Conservation (phyloP, 2,888 invertebrate genomes). For the Cephus sareptanus region DNA sequence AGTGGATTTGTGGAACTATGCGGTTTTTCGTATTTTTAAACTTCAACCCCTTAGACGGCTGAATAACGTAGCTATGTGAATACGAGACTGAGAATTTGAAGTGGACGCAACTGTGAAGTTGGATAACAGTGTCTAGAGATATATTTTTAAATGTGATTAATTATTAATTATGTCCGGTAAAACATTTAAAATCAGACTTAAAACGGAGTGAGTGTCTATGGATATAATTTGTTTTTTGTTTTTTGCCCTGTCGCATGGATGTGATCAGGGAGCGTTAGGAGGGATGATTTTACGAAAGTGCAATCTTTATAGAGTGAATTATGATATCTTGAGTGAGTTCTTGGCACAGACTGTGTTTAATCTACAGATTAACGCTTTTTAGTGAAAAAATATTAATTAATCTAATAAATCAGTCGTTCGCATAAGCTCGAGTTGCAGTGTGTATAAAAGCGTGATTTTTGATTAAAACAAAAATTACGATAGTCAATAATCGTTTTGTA, state of each 20-base stretch:
- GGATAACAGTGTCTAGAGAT: neutral
- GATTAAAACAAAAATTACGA: neutral
- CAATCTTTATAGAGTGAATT: neutral
- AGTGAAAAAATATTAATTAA: neutral
- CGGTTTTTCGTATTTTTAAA: neutral
- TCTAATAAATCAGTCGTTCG: neutral
- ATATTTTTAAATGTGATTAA: neutral
- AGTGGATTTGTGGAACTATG: neutral
- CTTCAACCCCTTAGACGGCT: neutral
- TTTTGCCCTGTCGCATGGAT: neutral
- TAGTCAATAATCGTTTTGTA: neutral
- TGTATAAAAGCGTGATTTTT: neutral
- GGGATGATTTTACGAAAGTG: neutral
- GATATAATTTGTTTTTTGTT: neutral
- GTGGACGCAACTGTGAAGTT: neutral
- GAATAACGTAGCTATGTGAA: neutral
- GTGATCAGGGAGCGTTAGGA: neutral
- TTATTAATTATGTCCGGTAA: slow-evolving; percentile 32
- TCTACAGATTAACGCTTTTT: neutral
- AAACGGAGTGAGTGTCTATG: slow-evolving; percentile 18
- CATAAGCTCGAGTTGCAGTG: neutral
- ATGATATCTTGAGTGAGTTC: neutral
- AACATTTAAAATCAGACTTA: slow-evolving; percentile 44
- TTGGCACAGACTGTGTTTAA: neutral
- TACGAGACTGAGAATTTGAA: neutral